Evolutionary conservation across 1,140 invertebrate species (phyloP).

Genomic region (Monomorium pharaonis): DNA sequence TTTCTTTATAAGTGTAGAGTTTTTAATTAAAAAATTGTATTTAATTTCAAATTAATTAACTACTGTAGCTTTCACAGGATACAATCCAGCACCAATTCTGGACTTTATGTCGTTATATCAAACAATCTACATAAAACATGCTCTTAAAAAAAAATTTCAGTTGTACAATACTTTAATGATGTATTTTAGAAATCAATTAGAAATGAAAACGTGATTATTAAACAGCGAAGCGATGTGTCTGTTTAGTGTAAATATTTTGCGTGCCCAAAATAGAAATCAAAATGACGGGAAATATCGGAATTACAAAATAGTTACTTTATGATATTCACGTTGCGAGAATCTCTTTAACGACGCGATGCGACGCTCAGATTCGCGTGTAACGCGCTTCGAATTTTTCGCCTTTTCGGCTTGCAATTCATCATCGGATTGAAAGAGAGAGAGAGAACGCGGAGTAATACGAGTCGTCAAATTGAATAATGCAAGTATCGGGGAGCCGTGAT

Average conservation of each 20-base stretch:
- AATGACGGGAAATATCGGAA: neutral
- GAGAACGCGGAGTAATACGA: neutral
- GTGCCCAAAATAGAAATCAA: neutral
- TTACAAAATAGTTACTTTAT: neutral
- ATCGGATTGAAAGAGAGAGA: neutral
- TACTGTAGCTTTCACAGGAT: neutral
- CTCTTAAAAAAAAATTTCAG: neutral
- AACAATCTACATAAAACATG: neutral
- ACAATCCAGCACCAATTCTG: neutral
- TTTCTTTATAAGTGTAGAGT: slow-evolving; percentile 2
- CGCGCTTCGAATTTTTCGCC: neutral
- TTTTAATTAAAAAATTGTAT: slow-evolving; percentile 47
- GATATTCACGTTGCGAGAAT: neutral
- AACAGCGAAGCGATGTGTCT: neutral
- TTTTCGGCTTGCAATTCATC: neutral
- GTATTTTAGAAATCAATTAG: slow-evolving; percentile 14
- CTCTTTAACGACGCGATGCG: neutral
- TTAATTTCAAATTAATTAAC: slow-evolving; percentile 46
- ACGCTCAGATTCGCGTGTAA: neutral
- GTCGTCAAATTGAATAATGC: neutral
- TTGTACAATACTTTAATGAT: neutral
- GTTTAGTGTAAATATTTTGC: neutral
- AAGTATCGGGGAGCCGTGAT: neutral
- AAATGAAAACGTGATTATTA: neutral
- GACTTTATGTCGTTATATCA: neutral